These are phyloP conservation scores for Caenorhabditis zanzibari DNA, from an alignment of 2,888 invertebrate genomes.

Conservation along the genomic window DNA sequence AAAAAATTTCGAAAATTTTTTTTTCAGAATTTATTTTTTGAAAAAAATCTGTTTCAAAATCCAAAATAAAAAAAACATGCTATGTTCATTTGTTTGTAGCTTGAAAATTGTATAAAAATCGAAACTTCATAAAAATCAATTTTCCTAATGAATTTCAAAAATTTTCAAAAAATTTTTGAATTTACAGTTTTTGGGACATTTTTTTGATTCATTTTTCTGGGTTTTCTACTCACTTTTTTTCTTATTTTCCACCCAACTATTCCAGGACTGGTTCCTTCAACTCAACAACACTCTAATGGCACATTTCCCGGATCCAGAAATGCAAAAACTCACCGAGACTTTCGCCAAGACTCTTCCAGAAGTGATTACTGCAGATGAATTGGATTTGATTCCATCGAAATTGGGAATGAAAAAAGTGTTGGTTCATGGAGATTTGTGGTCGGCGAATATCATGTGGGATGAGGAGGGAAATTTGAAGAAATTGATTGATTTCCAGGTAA, in stretches of 20 bases:
- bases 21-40: too few relatives aligned
- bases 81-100: too few relatives aligned
- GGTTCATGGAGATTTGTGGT: constrained; percentile 70
- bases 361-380: constrained; percentile 30
- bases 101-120: too few relatives aligned
- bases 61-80: too few relatives aligned
- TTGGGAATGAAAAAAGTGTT: constrained; percentile 59
- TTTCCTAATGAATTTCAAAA: too few relatives aligned
- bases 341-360: constrained; percentile 50
- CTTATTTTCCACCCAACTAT: too few relatives aligned
- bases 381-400: constrained; percentile 26
- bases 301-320: constrained; percentile 41
- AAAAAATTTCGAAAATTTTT: too few relatives aligned
- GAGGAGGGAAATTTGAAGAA: constrained; percentile 46
- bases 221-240: neutral
- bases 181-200: neutral
- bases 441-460: constrained; percentile 67
- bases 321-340: constrained; percentile 28
- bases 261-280: constrained; percentile 56
- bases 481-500: constrained; percentile 66
- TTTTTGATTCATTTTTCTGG: neutral
- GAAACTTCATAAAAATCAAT: too few relatives aligned
- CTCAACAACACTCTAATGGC: constrained; percentile 53
- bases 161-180: too few relatives aligned
- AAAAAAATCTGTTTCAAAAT: too few relatives aligned